These are phyloP conservation scores for Danionella cerebrum DNA, from an alignment of 2,113 vertebrate genomes.

Conservation along the genomic window DNA sequence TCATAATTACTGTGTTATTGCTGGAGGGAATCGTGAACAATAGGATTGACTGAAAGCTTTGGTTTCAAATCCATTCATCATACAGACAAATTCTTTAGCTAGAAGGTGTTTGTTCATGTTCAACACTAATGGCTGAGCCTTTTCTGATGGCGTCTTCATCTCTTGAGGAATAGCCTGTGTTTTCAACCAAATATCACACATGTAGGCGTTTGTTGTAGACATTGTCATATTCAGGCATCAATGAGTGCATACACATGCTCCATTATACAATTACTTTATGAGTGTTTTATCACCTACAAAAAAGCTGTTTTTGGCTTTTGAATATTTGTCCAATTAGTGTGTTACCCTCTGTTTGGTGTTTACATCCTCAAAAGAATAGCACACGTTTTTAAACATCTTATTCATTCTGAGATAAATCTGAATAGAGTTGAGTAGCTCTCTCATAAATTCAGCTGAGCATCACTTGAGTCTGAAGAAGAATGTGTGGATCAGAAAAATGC, in stretches of 20 bases:
- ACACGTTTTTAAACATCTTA: background rate
- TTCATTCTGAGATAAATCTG: slow-evolving; percentile 5
- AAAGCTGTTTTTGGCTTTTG: slow-evolving; percentile 12
- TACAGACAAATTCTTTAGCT: background rate
- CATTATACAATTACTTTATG: background rate
- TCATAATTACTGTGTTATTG: background rate
- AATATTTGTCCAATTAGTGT: slow-evolving; percentile 18
- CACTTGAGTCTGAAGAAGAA: slow-evolving; percentile 6
- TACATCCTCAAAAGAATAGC: background rate
- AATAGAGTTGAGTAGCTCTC: background rate
- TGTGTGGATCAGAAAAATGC: background rate
- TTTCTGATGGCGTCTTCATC: background rate
- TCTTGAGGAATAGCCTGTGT: background rate
- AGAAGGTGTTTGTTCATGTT: background rate
- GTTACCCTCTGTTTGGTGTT: background rate
- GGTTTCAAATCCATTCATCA: background rate
- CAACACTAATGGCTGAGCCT: background rate
- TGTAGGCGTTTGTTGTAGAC: slow-evolving; percentile 6
- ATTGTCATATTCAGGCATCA: background rate
- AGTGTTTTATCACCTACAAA: background rate
- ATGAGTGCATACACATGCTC: background rate
- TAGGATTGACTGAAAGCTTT: background rate
- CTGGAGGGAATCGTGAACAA: background rate
- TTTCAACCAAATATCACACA: slow-evolving; percentile 6
- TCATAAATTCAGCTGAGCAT: background rate